Evolutionary conservation across 2,113 vertebrate genomes (phyloP).

Genomic region (Pluvialis apricaria): DNA sequence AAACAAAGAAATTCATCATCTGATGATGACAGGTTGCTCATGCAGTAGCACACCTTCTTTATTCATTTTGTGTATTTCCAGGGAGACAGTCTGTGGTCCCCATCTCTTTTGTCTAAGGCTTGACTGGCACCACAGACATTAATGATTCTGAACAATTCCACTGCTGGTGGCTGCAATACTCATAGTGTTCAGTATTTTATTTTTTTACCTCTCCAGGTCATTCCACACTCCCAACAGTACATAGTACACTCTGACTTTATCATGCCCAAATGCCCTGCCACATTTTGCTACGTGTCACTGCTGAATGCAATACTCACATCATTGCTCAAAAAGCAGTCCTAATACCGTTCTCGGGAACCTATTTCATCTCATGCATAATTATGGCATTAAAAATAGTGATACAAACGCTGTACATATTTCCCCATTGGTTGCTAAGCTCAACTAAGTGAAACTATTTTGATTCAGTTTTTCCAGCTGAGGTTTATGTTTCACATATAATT

Average conservation of each 20-base stretch:
- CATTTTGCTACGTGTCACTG: background rate
- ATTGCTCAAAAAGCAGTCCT: background rate
- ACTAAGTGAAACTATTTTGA: background rate
- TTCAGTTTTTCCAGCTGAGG: background rate
- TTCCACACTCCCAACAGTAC: background rate
- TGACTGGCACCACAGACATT: background rate
- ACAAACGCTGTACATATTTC: background rate
- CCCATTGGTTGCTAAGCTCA: background rate
- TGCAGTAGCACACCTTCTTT: background rate
- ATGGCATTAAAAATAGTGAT: background rate
- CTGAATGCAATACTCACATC: background rate
- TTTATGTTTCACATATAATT: background rate
- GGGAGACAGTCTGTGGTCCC: background rate
- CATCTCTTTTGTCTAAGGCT: background rate
- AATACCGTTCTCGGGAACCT: background rate
- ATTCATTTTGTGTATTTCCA: background rate
- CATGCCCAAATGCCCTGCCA: background rate
- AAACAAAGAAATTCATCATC: background rate
- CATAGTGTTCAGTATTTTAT: background rate
- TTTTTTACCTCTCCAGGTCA: background rate
- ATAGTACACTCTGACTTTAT: background rate
- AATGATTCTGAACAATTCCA: background rate
- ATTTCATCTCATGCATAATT: background rate
- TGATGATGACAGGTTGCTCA: background rate
- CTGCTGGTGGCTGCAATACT: background rate